A percentile compares a stretch with the other conserved stretches of the same genome.
Conservation (phyloP, 2,113 vertebrate genomes). For the Actinemys pallida region DNA sequence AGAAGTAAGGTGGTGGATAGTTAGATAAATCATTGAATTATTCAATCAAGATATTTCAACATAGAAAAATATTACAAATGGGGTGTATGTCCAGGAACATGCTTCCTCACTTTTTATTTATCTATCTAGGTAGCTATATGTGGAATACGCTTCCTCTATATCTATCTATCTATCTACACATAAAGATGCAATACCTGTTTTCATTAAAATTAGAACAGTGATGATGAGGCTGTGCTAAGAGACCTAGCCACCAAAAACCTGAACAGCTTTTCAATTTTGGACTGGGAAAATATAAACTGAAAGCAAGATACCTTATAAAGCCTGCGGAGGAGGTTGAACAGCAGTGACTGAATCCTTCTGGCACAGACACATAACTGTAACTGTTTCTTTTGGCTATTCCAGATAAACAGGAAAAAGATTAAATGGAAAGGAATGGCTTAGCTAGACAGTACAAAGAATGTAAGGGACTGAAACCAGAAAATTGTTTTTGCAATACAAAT, state of each 20-base stretch:
- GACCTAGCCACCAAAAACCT: not conserved
- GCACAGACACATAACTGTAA: not conserved
- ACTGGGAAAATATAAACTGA: not conserved
- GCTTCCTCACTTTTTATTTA: not conserved
- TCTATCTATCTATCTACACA: not conserved
- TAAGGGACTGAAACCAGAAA: not conserved
- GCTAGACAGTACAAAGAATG: not conserved
- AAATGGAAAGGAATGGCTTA: not conserved
- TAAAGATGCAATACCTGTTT: not conserved
- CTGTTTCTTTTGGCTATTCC: not conserved
- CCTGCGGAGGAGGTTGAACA: not conserved
- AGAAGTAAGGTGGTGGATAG: not conserved
- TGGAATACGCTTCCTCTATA: not conserved
- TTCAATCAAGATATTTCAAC: not conserved
- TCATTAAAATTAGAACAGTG: not conserved
- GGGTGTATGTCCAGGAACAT: not conserved
- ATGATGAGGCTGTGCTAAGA: not conserved
- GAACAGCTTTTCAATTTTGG: not conserved
- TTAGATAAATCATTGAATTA: not conserved
- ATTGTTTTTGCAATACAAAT: not conserved
- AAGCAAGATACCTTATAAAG: not conserved
- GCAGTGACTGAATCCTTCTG: not conserved
- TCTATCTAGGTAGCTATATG: not conserved
- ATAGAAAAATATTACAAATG: not conserved
- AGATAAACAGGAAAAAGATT: not conserved